These are phyloP conservation scores for Glyptemys insculpta DNA, from an alignment of 2,797 vertebrate genomes.

Conservation along the genomic window DNA sequence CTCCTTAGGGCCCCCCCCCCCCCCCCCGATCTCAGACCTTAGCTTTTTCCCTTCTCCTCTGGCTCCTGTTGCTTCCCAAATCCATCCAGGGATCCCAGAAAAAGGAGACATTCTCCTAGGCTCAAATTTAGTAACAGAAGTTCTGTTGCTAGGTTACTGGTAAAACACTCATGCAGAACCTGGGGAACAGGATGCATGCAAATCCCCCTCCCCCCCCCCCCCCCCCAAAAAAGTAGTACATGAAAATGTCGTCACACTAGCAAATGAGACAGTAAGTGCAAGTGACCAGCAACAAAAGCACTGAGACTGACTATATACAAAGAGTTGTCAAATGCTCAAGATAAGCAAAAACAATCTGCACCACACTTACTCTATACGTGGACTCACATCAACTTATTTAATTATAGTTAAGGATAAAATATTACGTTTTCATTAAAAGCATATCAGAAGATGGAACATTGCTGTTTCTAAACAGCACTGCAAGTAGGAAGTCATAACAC, in stretches of 20 bases:
- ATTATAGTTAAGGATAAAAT: neutral
- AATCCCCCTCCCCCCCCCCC: neutral
- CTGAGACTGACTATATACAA: rapidly evolving
- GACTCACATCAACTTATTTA: neutral
- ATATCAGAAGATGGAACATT: neutral
- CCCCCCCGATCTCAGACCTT: neutral
- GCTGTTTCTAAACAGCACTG: neutral
- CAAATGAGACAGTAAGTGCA: neutral
- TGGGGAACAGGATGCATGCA: neutral
- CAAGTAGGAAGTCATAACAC: neutral
- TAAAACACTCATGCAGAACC: neutral
- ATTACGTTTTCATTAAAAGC: neutral
- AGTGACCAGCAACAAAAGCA: neutral
- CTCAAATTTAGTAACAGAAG: neutral
- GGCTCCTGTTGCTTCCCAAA: neutral
- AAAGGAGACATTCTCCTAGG: neutral
- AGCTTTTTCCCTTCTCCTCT: neutral
- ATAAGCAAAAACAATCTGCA: neutral
- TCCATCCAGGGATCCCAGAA: neutral
- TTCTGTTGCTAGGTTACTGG: neutral
- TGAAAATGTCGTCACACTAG: neutral
- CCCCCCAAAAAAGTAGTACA: rapidly evolving
- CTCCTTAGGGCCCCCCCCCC: neutral
- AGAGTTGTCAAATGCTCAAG: neutral
- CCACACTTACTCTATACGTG: neutral